Conservation (phyloP, 2,113 vertebrate genomes). For the Perca flavescens region DNA sequence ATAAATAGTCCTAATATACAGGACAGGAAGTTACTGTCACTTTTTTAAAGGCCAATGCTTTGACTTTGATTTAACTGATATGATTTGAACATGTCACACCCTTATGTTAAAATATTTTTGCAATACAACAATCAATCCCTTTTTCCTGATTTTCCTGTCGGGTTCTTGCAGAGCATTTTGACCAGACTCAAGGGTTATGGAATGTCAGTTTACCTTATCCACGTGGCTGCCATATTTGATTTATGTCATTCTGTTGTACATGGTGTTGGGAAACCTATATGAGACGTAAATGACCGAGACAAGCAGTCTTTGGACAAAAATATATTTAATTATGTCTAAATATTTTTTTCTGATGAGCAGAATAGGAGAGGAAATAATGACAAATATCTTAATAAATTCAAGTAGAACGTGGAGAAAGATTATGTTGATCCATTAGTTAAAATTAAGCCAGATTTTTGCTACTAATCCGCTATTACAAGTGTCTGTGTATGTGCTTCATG, state of each 20-base stretch:
- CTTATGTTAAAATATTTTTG: background rate
- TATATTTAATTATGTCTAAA: background rate
- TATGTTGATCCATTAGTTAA: background rate
- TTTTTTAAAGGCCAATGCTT: too few relatives aligned
- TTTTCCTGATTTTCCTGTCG: conserved; percentile 36
- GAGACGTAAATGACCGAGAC: background rate
- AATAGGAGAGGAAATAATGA: background rate
- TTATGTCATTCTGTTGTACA: conserved; percentile 10
- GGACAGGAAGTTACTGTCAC: background rate
- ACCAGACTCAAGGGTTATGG: background rate
- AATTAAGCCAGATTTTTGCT: background rate
- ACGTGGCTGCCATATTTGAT: conserved; percentile 42
- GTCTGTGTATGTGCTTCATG: background rate
- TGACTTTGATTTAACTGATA: background rate
- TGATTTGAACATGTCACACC: background rate
- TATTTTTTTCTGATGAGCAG: background rate
- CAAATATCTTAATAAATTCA: background rate
- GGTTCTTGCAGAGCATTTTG: conserved; percentile 46
- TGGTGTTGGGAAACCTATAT: background rate
- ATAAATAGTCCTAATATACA: background rate
- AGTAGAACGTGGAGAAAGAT: background rate
- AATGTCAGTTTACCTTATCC: conserved; percentile 17
- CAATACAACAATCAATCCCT: background rate
- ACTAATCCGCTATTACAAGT: too few relatives aligned
- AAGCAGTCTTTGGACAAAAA: background rate